A percentile compares a stretch with the other conserved stretches of the same genome.
Conservation (phyloP, 1,140 invertebrate genomes). For the Scaptomyza montana region DNA sequence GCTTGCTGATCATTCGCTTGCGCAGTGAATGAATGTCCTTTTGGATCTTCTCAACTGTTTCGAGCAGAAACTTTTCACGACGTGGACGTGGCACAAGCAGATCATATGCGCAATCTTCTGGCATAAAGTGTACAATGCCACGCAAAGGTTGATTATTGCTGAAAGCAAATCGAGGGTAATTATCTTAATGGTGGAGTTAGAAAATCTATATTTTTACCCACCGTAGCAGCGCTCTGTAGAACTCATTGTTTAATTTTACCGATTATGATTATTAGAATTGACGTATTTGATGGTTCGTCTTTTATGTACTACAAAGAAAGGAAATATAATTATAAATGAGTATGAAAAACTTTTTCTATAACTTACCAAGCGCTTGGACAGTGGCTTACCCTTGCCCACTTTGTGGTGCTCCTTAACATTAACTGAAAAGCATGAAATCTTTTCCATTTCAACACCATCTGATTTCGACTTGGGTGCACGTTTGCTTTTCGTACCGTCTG, state of each 20-base stretch:
- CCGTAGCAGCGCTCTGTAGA: constrained; percentile 50
- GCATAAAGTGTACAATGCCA: constrained; percentile 68
- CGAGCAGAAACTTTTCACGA: constrained; percentile 35
- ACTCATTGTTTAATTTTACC: constrained; percentile 45
- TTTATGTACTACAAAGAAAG: constrained; percentile 48
- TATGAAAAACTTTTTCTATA: too few relatives aligned
- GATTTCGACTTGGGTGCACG: constrained; percentile 24
- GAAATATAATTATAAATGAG: neutral
- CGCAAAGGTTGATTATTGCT: constrained; percentile 48
- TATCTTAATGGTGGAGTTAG: too few relatives aligned
- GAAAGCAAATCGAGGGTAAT: neutral
- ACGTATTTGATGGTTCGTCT: constrained; percentile 39
- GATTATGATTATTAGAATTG: constrained; percentile 56
- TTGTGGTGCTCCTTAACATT: constrained; percentile 56
- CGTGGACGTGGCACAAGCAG: constrained; percentile 66
- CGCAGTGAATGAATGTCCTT: constrained; percentile 47
- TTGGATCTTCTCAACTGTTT: constrained; percentile 56
- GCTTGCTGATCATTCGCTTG: constrained; percentile 40
- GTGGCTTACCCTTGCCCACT: constrained; percentile 51
- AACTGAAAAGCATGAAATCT: constrained; percentile 44
- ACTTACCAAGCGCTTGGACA: constrained; percentile 50
- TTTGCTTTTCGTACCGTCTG: neutral
- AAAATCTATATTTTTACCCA: neutral
- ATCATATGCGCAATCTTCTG: constrained; percentile 65
- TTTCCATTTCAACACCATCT: constrained; percentile 9